Evolutionary conservation across 2,797 vertebrate genomes (phyloP).

Genomic region (Mormyrops boulengeri): DNA sequence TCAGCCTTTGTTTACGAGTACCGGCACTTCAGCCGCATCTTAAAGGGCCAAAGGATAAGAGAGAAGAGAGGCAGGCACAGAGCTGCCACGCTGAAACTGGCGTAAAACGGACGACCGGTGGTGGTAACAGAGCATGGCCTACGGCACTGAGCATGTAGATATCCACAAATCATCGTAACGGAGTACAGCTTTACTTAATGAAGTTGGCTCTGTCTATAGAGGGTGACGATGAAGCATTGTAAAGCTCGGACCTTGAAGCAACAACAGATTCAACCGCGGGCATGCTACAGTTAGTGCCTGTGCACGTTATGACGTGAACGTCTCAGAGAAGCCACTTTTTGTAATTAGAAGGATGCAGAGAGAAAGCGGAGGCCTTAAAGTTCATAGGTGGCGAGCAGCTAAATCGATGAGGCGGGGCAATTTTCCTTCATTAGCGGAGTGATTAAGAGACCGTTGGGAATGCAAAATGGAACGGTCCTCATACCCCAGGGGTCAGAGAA

Average conservation of each 20-base stretch:
- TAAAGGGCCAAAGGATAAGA: constrained; percentile 21
- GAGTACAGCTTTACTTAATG: neutral
- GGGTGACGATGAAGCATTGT: neutral
- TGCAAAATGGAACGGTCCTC: constrained; percentile 41
- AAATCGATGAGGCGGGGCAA: constrained; percentile 53
- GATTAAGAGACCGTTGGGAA: constrained; percentile 58
- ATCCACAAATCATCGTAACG: neutral
- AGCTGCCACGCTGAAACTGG: constrained; percentile 11
- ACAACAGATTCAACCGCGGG: neutral
- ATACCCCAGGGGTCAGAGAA: constrained; percentile 27
- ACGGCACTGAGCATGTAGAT: neutral
- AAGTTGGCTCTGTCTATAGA: neutral
- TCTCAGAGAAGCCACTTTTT: constrained; percentile 24
- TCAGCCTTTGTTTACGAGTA: constrained; percentile 22
- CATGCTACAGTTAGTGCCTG: neutral
- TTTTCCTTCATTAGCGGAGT: constrained; percentile 53
- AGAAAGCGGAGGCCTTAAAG: constrained; percentile 36
- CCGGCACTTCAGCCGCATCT: neutral
- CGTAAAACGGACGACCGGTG: neutral
- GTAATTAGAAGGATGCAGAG: neutral
- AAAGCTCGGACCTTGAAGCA: neutral
- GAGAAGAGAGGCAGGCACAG: neutral
- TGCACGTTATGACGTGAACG: neutral
- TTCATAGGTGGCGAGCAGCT: constrained; percentile 38
- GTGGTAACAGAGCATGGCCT: neutral